A percentile compares a stretch with the other conserved stretches of the same genome.
Evolutionary conservation across 2,797 vertebrate species (phyloP).

Genomic region (Enteromius unitaeniatus): DNA sequence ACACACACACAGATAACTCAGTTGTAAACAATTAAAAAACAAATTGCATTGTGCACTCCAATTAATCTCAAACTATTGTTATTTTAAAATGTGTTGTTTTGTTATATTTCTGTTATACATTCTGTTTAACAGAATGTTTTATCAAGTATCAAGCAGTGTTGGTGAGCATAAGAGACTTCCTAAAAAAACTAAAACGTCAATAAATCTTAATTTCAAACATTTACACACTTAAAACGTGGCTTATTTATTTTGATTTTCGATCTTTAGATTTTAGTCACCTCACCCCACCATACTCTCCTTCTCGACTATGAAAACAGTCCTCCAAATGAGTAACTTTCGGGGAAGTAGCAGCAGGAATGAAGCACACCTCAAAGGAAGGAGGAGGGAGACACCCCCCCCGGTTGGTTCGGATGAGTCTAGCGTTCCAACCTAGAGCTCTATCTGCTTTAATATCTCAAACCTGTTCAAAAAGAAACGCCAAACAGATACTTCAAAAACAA

Average conservation of each 20-base stretch:
- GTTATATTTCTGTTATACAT: not conserved
- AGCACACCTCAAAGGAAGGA: slow-evolving; percentile 45
- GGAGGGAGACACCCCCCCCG: not conserved
- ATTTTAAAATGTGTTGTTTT: too few relatives aligned
- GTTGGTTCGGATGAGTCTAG: not conserved
- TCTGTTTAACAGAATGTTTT: not conserved
- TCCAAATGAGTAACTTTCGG: slow-evolving; percentile 51
- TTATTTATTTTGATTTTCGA: not conserved
- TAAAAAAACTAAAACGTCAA: not conserved
- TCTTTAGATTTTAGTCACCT: not conserved
- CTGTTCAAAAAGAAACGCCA: slow-evolving; percentile 49
- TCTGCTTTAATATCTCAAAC: slow-evolving; percentile 31
- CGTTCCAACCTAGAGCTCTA: not conserved
- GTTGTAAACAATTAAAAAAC: too few relatives aligned
- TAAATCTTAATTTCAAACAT: not conserved
- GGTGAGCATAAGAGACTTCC: not conserved
- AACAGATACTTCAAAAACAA: slow-evolving; percentile 26
- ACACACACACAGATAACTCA: too few relatives aligned
- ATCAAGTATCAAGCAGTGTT: not conserved
- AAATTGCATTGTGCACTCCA: too few relatives aligned
- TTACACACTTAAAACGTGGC: not conserved
- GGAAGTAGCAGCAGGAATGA: slow-evolving; percentile 48
- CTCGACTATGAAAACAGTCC: slow-evolving; percentile 36
- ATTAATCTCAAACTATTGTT: too few relatives aligned
- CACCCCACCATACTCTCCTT: not conserved